These are phyloP conservation scores for Cherax destructor DNA, from an alignment of 1,140 invertebrate species.

Conservation along the genomic window DNA sequence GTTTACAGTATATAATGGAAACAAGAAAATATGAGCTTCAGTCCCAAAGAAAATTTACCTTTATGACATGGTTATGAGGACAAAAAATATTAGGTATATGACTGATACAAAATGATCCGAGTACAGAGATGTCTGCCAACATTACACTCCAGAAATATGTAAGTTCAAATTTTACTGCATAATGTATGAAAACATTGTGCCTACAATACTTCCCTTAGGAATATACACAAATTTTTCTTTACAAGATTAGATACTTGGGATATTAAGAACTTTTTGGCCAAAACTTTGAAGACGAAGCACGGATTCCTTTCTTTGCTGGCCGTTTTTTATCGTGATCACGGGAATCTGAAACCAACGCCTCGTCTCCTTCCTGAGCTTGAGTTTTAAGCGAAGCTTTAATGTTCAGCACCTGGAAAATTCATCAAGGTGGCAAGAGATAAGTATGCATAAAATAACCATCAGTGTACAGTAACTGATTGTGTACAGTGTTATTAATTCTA, in stretches of 20 bases:
- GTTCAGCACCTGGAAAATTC: conserved; percentile 52
- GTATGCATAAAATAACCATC: background rate
- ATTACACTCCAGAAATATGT: too few species aligned
- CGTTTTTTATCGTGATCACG: conserved; percentile 63
- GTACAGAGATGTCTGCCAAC: too few species aligned
- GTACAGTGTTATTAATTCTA: too few species aligned
- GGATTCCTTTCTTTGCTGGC: conserved; percentile 60
- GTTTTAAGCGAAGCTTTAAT: conserved; percentile 65
- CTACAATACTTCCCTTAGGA: background rate
- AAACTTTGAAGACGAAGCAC: conserved; percentile 54
- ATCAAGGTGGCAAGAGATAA: background rate
- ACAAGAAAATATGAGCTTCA: too few species aligned
- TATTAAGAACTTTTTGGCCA: conserved; percentile 59
- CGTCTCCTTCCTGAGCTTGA: conserved; percentile 61
- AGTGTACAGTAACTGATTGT: too few species aligned
- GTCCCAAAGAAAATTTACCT: too few species aligned
- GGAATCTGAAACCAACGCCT: conserved; percentile 52
- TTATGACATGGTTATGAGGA: too few species aligned
- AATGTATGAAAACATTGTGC: background rate
- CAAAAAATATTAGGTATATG: too few species aligned
- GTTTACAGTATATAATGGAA: too few species aligned
- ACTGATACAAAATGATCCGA: too few species aligned
- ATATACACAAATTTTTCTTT: background rate
- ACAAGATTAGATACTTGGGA: background rate
- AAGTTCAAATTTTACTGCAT: too few species aligned